Percentiles rank a stretch among this genome's conserved stretches.
Evolutionary conservation across 2,113 vertebrate genomes (phyloP).

Genomic region (Phaethornis superciliosus): DNA sequence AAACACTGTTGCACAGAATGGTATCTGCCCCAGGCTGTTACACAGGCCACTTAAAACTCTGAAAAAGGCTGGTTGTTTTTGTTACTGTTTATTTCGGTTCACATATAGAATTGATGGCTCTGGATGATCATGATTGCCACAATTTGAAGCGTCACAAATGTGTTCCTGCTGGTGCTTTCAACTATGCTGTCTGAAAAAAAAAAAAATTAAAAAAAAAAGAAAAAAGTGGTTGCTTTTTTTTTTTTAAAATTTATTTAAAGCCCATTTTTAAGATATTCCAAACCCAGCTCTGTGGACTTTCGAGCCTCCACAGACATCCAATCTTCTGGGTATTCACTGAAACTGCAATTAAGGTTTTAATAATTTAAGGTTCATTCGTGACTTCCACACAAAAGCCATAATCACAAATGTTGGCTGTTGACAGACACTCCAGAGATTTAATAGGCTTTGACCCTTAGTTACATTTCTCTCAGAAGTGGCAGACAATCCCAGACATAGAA

Average conservation of each 20-base stretch:
- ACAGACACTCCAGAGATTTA: not conserved
- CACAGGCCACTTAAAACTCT: not conserved
- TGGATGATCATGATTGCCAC: not conserved
- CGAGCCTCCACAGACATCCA: not conserved
- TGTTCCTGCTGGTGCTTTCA: not conserved
- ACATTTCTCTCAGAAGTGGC: not conserved
- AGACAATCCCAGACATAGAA: not conserved
- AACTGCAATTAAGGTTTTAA: not conserved
- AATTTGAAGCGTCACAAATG: not conserved
- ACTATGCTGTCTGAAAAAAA: not conserved
- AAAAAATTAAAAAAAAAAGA: no score
- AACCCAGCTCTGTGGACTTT: not conserved
- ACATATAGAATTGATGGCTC: not conserved
- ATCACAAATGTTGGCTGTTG: not conserved
- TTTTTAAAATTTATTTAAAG: not conserved
- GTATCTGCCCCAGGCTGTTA: not conserved
- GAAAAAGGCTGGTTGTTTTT: not conserved
- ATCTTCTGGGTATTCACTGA: not conserved
- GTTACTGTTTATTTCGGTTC: accelerated
- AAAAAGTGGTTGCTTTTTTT: no score
- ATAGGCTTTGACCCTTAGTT: not conserved
- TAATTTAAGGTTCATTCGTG: not conserved
- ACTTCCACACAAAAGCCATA: not conserved
- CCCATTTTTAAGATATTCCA: not conserved
- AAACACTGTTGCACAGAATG: not conserved